phyloP scores from a whole-genome alignment of 2,113 vertebrate species.

The Ciconia maguari region DNA sequence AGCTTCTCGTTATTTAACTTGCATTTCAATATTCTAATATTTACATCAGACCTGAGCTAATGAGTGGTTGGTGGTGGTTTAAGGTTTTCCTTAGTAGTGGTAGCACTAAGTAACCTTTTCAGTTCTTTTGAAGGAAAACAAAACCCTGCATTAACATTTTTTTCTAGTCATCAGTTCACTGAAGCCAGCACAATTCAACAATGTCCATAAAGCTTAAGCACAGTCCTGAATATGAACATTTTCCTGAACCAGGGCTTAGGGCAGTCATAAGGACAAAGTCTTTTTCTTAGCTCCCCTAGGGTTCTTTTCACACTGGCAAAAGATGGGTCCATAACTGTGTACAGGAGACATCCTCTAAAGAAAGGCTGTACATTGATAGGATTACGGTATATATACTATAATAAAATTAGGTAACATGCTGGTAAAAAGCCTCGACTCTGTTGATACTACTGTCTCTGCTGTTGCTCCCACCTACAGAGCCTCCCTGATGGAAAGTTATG shows the following conservation, averaged over 20 bases:
- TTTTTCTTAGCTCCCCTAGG: background rate
- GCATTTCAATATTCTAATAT: constrained; percentile 12
- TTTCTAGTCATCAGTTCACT: background rate
- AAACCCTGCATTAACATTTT: background rate
- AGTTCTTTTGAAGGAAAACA: constrained; percentile 8
- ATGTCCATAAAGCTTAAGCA: background rate
- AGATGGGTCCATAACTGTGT: background rate
- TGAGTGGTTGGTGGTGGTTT: background rate
- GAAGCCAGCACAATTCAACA: background rate
- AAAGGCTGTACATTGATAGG: background rate
- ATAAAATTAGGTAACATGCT: background rate
- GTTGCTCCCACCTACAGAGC: constrained; percentile 39
- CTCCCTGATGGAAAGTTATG: constrained; percentile 35
- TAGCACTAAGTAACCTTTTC: background rate
- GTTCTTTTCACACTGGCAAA: background rate
- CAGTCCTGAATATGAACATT: background rate
- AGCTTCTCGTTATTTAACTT: background rate
- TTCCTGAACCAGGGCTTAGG: background rate
- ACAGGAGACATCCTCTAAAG: background rate
- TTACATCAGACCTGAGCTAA: background rate
- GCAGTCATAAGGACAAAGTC: background rate
- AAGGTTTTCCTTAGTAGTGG: background rate
- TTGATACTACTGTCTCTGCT: constrained; percentile 26
- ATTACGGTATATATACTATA: background rate
- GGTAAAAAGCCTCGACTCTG: background rate